phyloP scores from a whole-genome alignment of 2,888 invertebrate species.

The Drosophila paranaensis region DNA sequence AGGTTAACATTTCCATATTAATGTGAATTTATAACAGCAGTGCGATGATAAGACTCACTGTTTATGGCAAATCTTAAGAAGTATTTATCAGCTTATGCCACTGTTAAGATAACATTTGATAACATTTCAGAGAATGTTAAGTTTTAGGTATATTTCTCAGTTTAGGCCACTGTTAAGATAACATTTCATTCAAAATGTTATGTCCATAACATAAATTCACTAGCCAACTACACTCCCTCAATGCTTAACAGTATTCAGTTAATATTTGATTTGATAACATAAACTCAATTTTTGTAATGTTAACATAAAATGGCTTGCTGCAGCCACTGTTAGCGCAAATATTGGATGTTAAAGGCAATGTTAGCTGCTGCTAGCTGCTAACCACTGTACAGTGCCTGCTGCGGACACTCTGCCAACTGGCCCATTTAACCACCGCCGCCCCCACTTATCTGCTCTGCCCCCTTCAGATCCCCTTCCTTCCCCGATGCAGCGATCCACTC shows the following conservation, averaged over 20 bases:
- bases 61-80: background rate
- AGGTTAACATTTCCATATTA: background rate
- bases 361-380: background rate
- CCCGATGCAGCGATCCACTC: slow-evolving; percentile 21
- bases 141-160: too few species aligned
- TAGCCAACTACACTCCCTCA: too few species aligned
- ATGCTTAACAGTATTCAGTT: too few species aligned
- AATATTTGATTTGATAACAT: too few species aligned
- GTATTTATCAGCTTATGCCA: fast-evolving
- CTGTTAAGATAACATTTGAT: background rate
- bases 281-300: background rate
- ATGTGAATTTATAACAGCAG: background rate
- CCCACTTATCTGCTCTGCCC: background rate
- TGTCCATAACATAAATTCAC: background rate
- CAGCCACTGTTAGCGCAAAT: background rate
- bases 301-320: background rate
- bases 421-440: background rate
- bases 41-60: background rate
- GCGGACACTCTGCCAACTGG: slow-evolving; percentile 23
- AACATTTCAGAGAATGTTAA: too few species aligned
- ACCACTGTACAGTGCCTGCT: slow-evolving; percentile 13
- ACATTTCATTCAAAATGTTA: background rate
- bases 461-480: background rate
- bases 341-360: background rate
- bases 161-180: background rate